Base-by-base conservation (phyloP, 1,140 invertebrate genomes). In the Pinna nobilis region DNA sequence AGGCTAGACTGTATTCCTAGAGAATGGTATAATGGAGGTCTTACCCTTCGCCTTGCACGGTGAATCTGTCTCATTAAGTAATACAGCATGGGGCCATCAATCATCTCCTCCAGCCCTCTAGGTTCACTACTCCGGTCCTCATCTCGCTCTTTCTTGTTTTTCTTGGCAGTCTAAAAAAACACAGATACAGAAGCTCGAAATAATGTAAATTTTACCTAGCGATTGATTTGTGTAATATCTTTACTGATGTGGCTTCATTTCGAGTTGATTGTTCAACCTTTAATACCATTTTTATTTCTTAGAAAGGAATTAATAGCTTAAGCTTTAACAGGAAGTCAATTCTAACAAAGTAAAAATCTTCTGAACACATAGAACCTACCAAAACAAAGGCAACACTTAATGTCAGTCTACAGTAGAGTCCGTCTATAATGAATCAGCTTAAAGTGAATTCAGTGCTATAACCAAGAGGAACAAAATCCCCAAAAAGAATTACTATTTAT, bases 21-120 rank as follows among this genome's bases (percentile, higher is more conserved):
- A n/a, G 0, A 32, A 20, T 7, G 13, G 11, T 11, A 5, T 25
- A 41, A 18, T 25, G 13, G 20, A 13, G 7, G n/a, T 63, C 65
- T 66, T 63, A 77, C 76, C 55, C 82, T 57, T 72, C 86, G 71
- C 3, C 83, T 75, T 2, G 85, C 85, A 63, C 88, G 78, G 37
- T 88, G 78, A 37, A 92, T 84, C 70, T 92, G 91, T 73, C 91
- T 86, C 86, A 91, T 89, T 35, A 92, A 87, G 49, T 91, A 89
- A 91, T 91, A 92, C 60, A 92, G 78, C 87, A 92, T 90, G 70
- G 91, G 90, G 4, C 90, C 89, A 75, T 92, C 91, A 71, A 91
- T 89, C 64, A 90, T 86, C 80, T 90, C 89, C 9, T 57, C 50
- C 18, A 63, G 25, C 6, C 35, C 59, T 20, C 32, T 30, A 1